Conservation (phyloP, 2,797 vertebrate species). For the Okamejei kenojei region DNA sequence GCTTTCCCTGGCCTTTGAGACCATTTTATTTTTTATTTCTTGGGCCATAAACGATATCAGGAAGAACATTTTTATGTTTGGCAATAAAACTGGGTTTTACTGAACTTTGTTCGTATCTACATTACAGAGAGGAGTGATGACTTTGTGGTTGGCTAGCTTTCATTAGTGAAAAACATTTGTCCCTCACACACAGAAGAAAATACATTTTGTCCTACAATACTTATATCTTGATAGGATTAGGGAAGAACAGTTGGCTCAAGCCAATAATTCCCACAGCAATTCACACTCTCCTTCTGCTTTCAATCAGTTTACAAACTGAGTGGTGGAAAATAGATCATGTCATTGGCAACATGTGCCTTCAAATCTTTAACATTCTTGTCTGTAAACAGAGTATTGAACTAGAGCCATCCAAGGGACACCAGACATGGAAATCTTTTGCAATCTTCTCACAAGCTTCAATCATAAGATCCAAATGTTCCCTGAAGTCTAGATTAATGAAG, state of each 20-base stretch:
- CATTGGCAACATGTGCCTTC: background rate
- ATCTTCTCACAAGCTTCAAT: background rate
- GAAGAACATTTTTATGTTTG: background rate
- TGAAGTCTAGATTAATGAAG: background rate
- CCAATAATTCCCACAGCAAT: background rate
- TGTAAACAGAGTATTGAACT: background rate
- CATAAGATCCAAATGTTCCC: background rate
- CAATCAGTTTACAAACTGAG: background rate
- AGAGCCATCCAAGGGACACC: background rate
- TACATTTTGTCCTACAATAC: background rate
- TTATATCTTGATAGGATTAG: background rate
- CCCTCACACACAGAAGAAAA: background rate
- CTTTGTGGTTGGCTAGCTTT: background rate
- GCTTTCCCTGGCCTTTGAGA: background rate
- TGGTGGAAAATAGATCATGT: background rate
- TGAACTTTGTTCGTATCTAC: background rate
- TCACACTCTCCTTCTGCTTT: constrained; percentile 7
- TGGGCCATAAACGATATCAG: background rate
- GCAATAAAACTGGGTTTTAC: background rate
- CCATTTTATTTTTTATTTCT: background rate
- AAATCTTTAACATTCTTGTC: background rate
- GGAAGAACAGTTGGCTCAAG: background rate
- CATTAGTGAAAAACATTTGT: background rate
- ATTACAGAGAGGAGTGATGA: background rate
- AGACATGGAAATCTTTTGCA: background rate